Percentiles rank a stretch among this genome's conserved stretches.
Conservation (phyloP, 2,888 invertebrate species). For the Sinopyrophorus schimmeli region DNA sequence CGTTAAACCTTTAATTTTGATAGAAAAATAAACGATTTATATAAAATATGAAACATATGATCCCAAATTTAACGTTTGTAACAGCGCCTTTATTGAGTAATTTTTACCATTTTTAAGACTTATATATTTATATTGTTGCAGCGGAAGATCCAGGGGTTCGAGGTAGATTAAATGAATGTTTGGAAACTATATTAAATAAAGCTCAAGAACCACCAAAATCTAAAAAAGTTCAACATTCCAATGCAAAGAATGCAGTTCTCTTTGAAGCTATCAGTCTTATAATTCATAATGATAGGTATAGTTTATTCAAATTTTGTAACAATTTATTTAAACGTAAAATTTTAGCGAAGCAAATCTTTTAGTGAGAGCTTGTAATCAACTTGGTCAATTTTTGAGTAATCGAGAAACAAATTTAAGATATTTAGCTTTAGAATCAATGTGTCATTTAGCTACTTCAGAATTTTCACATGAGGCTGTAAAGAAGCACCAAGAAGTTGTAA, state of each 20-base stretch:
- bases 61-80: too few species aligned
- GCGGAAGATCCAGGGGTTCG: constrained; percentile 95
- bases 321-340: background rate
- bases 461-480: constrained; percentile 99
- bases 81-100: too few species aligned
- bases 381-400: constrained; percentile 96
- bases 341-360: constrained; percentile 89
- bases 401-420: constrained; percentile 98
- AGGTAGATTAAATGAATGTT: constrained; percentile 93
- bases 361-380: constrained; percentile 97
- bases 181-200: constrained; percentile 97
- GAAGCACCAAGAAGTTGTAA: constrained; percentile 99
- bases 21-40: too few species aligned
- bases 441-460: constrained; percentile 97
- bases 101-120: too few species aligned
- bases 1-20: too few species aligned
- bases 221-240: constrained; percentile 99
- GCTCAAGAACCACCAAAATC: constrained; percentile 99
- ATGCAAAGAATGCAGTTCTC: constrained; percentile 98
- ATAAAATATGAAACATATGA: too few species aligned
- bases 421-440: constrained; percentile 98
- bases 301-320: background rate
- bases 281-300: constrained; percentile 90
- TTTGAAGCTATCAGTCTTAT: constrained; percentile 99
- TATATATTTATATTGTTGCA: constrained; percentile 36